phyloP scores from a whole-genome alignment of 2,888 invertebrate species.

The Trachelus stipa region DNA sequence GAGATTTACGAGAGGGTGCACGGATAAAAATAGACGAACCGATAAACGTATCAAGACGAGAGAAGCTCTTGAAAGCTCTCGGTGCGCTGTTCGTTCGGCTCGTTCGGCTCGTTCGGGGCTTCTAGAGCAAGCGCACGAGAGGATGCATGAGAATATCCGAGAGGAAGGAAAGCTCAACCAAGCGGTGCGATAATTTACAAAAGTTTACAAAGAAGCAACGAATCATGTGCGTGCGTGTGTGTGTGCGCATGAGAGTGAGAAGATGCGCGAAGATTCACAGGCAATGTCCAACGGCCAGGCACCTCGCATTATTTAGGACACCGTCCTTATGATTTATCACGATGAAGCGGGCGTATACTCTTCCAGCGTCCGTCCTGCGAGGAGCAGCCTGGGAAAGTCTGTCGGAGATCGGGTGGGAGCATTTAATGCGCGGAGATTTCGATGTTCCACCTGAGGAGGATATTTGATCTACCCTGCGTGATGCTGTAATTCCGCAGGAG shows the following conservation, averaged over 20 bases:
- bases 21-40: conserved; percentile 25
- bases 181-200: conserved; percentile 41
- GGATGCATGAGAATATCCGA: not conserved
- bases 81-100: conserved; percentile 13
- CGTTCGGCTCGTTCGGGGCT: conserved; percentile 10
- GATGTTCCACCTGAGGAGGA: too few relatives aligned
- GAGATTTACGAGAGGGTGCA: conserved; percentile 39
- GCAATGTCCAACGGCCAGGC: conserved; percentile 39
- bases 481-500: too few relatives aligned
- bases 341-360: not conserved
- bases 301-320: conserved; percentile 49
- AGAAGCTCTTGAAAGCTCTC: conserved; percentile 17
- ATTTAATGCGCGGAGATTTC: too few relatives aligned
- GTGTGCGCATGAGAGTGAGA: conserved; percentile 11
- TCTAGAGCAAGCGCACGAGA: conserved; percentile 2
- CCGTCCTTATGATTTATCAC: conserved; percentile 40
- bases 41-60: conserved; percentile 7
- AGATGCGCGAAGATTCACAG: conserved; percentile 45
- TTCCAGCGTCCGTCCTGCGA: too few relatives aligned
- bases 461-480: too few relatives aligned
- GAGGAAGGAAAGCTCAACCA: conserved; percentile 7
- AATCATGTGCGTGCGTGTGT: conserved; percentile 30
- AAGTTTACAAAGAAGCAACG: conserved; percentile 47
- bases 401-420: too few relatives aligned
- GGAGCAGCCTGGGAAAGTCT: too few relatives aligned